phyloP scores from a whole-genome alignment of 2,888 invertebrate species.

The Cantharis lateralis region DNA sequence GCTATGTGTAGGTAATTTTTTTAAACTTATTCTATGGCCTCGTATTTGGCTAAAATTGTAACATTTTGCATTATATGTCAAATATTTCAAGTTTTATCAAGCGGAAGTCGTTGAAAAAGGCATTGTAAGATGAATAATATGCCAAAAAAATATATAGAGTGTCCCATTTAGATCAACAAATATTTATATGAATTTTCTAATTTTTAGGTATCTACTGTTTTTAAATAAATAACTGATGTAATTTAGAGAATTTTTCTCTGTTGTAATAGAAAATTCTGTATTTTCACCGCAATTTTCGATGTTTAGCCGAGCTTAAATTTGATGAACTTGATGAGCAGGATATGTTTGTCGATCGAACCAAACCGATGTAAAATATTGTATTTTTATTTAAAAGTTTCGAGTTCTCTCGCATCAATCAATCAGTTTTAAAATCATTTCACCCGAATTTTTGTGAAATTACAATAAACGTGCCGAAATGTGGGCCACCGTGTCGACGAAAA shows the following conservation, averaged over 20 bases:
- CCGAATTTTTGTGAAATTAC: not conserved
- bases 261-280: not conserved
- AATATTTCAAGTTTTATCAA: not conserved
- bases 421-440: not conserved
- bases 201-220: no score
- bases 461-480: not conserved
- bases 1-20: not conserved
- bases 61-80: not conserved
- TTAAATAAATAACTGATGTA: no score
- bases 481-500: not conserved
- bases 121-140: not conserved
- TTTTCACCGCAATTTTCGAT: not conserved
- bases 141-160: not conserved
- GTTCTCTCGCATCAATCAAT: not conserved
- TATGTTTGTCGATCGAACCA: not conserved
- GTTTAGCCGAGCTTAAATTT: not conserved
- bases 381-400: not conserved
- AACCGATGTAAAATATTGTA: not conserved
- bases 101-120: not conserved
- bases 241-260: not conserved
- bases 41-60: not conserved
- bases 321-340: not conserved
- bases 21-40: not conserved
- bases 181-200: not conserved
- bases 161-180: not conserved